These are phyloP conservation scores for Camelus bactrianus DNA, from an alignment of 2,113 vertebrate species.

Conservation along the genomic window DNA sequence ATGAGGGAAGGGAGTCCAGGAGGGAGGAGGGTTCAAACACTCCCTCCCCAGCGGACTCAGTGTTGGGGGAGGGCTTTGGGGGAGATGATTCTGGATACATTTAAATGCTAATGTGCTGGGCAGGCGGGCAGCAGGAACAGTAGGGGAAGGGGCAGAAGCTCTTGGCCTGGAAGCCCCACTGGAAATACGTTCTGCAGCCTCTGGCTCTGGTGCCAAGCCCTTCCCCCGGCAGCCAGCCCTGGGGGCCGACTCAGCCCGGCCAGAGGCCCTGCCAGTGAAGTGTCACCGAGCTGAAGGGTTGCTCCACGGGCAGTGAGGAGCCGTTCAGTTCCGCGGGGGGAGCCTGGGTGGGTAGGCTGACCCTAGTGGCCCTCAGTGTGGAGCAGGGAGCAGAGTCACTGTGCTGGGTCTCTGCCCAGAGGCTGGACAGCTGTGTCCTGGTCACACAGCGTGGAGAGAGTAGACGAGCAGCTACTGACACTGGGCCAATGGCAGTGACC, in stretches of 20 bases:
- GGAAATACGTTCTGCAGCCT: conserved; percentile 78
- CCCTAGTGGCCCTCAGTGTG: conserved; percentile 7
- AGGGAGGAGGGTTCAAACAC: conserved; percentile 79
- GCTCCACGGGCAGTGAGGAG: background rate
- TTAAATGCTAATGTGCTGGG: conserved; percentile 87
- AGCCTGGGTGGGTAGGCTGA: conserved; percentile 50
- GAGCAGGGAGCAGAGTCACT: background rate
- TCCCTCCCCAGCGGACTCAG: conserved; percentile 81
- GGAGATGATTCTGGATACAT: conserved; percentile 81
- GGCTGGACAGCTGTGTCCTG: background rate
- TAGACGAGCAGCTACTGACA: background rate
- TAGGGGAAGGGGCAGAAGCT: conserved; percentile 78
- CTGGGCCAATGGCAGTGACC: background rate
- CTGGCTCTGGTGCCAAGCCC: conserved; percentile 66
- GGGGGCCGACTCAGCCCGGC: background rate
- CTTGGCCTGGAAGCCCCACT: conserved; percentile 58
- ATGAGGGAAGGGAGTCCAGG: conserved; percentile 69
- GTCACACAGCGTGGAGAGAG: background rate
- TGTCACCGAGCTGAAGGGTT: conserved; percentile 42
- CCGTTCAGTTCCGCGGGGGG: background rate
- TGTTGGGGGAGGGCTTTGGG: conserved; percentile 68
- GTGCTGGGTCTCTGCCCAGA: conserved; percentile 42
- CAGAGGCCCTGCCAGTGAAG: conserved; percentile 66
- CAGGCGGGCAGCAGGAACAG: conserved; percentile 57
- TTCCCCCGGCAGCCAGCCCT: conserved; percentile 36